These are phyloP conservation scores for Nannobrachium achirus DNA, from an alignment of 2,113 vertebrate genomes.

Conservation along the genomic window DNA sequence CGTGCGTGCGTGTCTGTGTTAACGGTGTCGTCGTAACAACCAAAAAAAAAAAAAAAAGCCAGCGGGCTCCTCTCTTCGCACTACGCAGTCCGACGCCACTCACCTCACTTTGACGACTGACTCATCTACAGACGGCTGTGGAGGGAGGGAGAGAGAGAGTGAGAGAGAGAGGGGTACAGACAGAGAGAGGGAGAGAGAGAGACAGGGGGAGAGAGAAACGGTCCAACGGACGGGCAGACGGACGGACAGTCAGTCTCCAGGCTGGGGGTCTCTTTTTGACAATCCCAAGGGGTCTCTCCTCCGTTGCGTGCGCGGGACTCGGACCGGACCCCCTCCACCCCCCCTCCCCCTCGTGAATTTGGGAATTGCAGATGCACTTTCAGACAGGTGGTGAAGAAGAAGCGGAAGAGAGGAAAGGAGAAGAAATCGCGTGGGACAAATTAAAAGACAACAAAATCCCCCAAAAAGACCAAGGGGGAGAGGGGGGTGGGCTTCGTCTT, in stretches of 20 bases:
- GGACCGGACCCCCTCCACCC: too few species aligned
- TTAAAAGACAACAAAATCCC: too few species aligned
- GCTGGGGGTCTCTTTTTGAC: neutral
- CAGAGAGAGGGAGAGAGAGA: neutral
- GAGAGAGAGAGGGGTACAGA: constrained; percentile 8
- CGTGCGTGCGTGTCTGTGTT: neutral
- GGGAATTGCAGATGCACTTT: too few species aligned
- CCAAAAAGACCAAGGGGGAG: too few species aligned
- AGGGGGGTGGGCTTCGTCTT: too few species aligned
- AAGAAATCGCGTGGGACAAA: too few species aligned
- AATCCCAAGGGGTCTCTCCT: too few species aligned
- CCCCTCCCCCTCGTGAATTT: too few species aligned
- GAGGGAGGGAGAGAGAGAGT: neutral
- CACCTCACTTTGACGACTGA: neutral
- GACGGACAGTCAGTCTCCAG: neutral
- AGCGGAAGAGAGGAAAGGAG: too few species aligned
- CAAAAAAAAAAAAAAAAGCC: too few species aligned
- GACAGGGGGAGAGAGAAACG: constrained; percentile 1
- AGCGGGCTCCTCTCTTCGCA: neutral
- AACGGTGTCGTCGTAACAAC: neutral
- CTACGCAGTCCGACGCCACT: neutral
- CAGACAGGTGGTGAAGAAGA: too few species aligned
- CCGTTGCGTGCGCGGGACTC: too few species aligned
- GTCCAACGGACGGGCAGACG: neutral
- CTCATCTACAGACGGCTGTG: neutral